These are phyloP conservation scores for Nasonia oneida DNA, from an alignment of 2,888 invertebrate species.

Conservation along the genomic window DNA sequence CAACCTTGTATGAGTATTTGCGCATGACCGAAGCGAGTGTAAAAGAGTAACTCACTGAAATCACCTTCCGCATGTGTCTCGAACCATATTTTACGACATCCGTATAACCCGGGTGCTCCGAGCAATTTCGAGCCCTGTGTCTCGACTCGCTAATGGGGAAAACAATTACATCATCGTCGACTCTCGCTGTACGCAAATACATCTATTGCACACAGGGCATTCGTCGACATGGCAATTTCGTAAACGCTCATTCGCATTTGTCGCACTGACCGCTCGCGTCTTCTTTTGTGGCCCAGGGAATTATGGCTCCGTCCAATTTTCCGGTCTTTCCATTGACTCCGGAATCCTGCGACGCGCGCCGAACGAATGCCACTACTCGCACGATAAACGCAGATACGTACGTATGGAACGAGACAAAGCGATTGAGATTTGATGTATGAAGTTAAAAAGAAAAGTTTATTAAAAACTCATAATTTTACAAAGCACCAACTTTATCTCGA, in stretches of 20 bases:
- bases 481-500: too few species aligned
- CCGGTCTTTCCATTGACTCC: constrained; percentile 66
- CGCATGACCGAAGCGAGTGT: too few species aligned
- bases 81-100: too few species aligned
- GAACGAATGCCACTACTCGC: not conserved
- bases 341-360: not conserved
- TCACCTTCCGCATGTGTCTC: too few species aligned
- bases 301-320: constrained; percentile 70
- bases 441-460: not conserved
- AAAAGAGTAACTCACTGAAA: too few species aligned
- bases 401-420: not conserved
- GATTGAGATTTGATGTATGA: not conserved
- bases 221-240: constrained; percentile 52
- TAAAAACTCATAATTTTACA: too few species aligned
- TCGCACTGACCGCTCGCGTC: constrained; percentile 36
- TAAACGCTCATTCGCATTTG: constrained; percentile 44
- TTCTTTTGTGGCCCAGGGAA: constrained; percentile 46
- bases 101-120: not conserved
- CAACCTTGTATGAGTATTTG: too few species aligned
- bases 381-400: not conserved
- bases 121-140: not conserved
- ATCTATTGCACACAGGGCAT: constrained; percentile 34
- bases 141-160: constrained; percentile 38
- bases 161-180: constrained; percentile 39
- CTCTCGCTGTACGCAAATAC: not conserved